Evolutionary conservation across 2,888 invertebrate species (phyloP).

Genomic region (Candidula unifasciata): DNA sequence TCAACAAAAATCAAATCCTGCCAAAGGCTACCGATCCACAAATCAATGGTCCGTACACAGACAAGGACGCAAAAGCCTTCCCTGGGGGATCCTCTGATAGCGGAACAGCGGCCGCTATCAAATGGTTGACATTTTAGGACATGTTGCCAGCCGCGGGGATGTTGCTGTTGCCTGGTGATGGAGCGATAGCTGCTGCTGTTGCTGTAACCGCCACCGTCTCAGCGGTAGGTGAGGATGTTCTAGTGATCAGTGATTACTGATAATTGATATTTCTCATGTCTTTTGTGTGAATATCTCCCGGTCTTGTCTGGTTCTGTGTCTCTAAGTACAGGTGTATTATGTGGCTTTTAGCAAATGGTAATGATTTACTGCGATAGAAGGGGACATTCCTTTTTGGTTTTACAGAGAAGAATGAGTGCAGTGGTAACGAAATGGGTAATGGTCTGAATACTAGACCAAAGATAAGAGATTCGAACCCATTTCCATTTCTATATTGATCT

Average conservation of each 20-base stretch:
- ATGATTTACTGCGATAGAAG: no score
- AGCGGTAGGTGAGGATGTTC: neutral
- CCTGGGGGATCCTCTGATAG: neutral
- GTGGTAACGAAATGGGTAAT: no score
- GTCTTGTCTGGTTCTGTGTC: neutral
- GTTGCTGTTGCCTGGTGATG: no score
- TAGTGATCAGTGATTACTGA: neutral
- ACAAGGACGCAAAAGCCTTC: neutral
- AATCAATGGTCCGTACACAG: neutral
- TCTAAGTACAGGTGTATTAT: no score
- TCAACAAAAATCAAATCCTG: slow-evolving; percentile 20
- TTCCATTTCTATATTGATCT: no score
- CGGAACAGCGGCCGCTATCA: neutral
- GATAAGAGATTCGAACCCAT: no score
- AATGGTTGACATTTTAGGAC: neutral
- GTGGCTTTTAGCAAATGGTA: no score
- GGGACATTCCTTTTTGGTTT: no score
- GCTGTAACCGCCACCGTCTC: neutral
- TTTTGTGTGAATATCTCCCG: neutral
- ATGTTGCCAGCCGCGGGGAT: neutral
- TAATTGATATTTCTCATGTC: no score
- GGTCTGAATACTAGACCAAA: no score
- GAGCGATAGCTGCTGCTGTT: neutral
- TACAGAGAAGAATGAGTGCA: no score
- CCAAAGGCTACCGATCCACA: slow-evolving; percentile 12